Conservation (phyloP, 2,113 vertebrate species). For the Hippopotamus amphibius region DNA sequence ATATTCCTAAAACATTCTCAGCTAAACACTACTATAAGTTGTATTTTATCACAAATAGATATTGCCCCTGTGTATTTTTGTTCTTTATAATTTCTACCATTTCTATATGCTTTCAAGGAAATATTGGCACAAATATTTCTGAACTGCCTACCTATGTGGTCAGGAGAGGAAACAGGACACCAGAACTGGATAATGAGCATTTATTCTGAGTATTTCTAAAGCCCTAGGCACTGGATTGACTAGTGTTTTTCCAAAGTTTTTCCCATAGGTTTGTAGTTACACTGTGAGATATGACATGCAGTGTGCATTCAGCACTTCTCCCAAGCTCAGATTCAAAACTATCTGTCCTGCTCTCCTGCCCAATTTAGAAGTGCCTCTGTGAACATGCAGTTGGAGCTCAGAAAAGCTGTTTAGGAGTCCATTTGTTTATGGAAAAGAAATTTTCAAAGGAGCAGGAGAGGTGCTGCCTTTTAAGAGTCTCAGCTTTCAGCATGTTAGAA, state of each 20-base stretch:
- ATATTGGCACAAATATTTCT: conserved; percentile 36
- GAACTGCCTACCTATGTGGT: neutral
- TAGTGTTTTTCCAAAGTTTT: neutral
- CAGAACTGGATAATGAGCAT: neutral
- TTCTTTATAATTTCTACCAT: conserved; percentile 1
- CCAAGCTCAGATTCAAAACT: neutral
- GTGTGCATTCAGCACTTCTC: neutral
- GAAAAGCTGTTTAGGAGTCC: neutral
- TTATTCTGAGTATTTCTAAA: neutral
- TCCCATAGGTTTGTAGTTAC: neutral
- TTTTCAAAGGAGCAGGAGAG: neutral
- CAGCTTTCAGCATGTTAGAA: neutral
- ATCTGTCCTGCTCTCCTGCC: neutral
- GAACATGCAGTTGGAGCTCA: neutral
- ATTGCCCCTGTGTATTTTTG: neutral
- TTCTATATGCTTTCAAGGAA: neutral
- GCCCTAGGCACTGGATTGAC: neutral
- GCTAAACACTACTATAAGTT: neutral
- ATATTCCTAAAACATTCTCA: neutral
- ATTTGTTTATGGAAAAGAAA: neutral
- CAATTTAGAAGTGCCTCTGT: neutral
- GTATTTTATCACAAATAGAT: conserved; percentile 29
- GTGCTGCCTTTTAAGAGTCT: neutral
- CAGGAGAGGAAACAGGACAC: neutral
- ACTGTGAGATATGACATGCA: neutral